phyloP scores from a whole-genome alignment of 1,140 invertebrate species.

The Eufriesea mexicana region DNA sequence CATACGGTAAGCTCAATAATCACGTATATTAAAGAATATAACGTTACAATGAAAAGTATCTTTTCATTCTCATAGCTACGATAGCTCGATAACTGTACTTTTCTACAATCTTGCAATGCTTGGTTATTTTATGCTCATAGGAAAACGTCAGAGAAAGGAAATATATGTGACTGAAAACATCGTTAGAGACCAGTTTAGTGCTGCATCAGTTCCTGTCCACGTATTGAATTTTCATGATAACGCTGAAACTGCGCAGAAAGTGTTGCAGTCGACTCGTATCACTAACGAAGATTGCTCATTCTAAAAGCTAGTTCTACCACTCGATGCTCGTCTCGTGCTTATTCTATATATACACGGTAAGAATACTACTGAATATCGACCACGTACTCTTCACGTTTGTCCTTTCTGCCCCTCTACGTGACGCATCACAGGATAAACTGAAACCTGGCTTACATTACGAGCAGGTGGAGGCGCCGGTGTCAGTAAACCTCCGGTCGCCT shows the following conservation, averaged over 20 bases:
- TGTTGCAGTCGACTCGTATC: background rate
- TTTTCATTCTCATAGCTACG: background rate
- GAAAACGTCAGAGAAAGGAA: background rate
- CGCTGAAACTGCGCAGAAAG: background rate
- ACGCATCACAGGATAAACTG: slow-evolving; percentile 74
- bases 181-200: background rate
- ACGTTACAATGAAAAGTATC: background rate
- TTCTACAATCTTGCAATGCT: background rate
- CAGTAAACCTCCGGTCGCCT: slow-evolving; percentile 78
- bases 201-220: background rate
- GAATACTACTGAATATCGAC: slow-evolving; percentile 60
- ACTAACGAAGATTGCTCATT: slow-evolving; percentile 15
- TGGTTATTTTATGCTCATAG: background rate
- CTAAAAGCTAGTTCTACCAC: slow-evolving; percentile 33
- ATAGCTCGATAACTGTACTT: background rate
- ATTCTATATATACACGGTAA: slow-evolving; percentile 40
- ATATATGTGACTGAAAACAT: background rate
- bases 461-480: slow-evolving; percentile 78
- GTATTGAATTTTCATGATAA: background rate
- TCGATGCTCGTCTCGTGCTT: slow-evolving; percentile 26
- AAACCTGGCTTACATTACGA: slow-evolving; percentile 77
- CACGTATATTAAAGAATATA: background rate
- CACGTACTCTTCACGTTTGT: slow-evolving; percentile 28
- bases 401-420: slow-evolving; percentile 63
- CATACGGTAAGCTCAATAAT: background rate